phyloP scores from a whole-genome alignment of 2,888 invertebrate genomes.

The Cataglyphis cursor region DNA sequence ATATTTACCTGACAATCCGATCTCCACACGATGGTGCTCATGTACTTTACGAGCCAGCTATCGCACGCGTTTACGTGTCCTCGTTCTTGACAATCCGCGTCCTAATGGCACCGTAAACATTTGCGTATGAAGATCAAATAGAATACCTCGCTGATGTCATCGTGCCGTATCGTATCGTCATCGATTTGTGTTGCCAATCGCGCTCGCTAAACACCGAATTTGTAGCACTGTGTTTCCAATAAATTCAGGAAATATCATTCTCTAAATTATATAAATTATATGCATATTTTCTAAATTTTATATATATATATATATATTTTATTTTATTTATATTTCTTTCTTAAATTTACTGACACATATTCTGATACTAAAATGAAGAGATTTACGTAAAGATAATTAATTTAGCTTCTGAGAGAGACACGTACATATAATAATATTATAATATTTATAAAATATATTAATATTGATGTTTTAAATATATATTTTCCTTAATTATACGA shows the following conservation, averaged over 20 bases:
- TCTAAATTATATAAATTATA: too few species aligned
- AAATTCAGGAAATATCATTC: neutral
- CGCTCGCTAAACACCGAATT: conserved; percentile 65
- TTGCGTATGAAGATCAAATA: conserved; percentile 82
- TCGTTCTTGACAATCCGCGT: conserved; percentile 53
- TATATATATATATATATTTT: too few species aligned
- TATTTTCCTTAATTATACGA: neutral
- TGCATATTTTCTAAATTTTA: too few species aligned
- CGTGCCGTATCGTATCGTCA: conserved; percentile 69
- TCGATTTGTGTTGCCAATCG: conserved; percentile 76
- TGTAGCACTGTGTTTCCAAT: neutral
- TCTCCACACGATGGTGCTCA: neutral
- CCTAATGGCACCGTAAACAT: conserved; percentile 83
- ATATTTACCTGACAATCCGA: conserved; percentile 18
- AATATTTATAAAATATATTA: neutral
- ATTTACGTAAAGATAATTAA: neutral
- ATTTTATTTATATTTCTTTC: neutral
- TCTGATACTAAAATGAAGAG: neutral
- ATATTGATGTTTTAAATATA: neutral
- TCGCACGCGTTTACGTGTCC: neutral
- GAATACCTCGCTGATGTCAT: conserved; percentile 71
- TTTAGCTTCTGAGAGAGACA: neutral
- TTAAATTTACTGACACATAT: neutral
- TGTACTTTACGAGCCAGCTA: conserved; percentile 20
- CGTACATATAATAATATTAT: neutral